Evolutionary conservation across 2,888 invertebrate species (phyloP).

Genomic region (Cepaea hortensis): DNA sequence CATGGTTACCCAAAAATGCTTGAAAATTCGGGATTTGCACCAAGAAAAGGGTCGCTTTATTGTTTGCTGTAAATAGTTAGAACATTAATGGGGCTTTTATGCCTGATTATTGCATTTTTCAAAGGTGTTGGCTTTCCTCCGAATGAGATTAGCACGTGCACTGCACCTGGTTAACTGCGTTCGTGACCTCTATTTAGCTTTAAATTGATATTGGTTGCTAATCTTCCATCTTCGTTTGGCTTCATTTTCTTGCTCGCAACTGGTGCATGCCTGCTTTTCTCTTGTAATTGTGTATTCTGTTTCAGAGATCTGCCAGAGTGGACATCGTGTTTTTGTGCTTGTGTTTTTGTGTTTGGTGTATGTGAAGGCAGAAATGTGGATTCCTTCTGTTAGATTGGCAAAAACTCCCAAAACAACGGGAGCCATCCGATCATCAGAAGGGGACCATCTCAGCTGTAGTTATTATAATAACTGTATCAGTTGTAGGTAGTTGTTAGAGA

Average conservation of each 20-base stretch:
- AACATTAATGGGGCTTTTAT: constrained; percentile 32
- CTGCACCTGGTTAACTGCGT: constrained; percentile 27
- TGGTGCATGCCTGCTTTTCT: too few relatives aligned
- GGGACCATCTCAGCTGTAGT: too few relatives aligned
- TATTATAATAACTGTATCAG: too few relatives aligned
- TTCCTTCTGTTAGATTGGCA: too few relatives aligned
- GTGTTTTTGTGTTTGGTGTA: too few relatives aligned
- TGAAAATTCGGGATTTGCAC: neutral
- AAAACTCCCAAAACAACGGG: too few relatives aligned
- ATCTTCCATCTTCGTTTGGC: constrained; percentile 16
- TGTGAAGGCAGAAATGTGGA: too few relatives aligned
- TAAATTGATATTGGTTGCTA: constrained; percentile 10
- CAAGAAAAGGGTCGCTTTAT: constrained; percentile 4
- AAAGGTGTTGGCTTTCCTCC: constrained; percentile 26
- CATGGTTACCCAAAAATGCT: neutral
- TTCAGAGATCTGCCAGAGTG: constrained; percentile 21
- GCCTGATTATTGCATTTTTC: constrained; percentile 19
- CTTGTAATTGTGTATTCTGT: neutral
- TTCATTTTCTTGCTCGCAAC: neutral
- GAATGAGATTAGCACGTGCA: constrained; percentile 15
- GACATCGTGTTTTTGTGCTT: neutral
- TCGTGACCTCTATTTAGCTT: constrained; percentile 22
- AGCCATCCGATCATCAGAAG: too few relatives aligned
- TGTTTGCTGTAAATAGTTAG: constrained; percentile 29
- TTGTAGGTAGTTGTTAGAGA: too few relatives aligned